Percentiles rank a stretch among this genome's conserved stretches.
Conservation (phyloP, 2,113 vertebrate genomes). For the Emydura subglobosa region DNA sequence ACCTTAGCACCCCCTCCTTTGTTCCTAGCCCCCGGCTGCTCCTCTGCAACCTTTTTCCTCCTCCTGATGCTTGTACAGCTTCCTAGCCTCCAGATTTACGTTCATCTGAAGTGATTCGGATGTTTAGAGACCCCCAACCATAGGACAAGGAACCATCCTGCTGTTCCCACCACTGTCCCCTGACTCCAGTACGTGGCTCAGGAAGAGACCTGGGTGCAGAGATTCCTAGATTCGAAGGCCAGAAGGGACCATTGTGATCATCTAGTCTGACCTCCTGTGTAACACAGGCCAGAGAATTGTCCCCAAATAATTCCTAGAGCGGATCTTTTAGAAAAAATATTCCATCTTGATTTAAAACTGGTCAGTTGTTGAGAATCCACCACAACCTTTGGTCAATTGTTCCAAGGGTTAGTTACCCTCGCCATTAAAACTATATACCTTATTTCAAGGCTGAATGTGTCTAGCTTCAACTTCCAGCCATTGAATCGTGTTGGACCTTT, state of each 20-base stretch:
- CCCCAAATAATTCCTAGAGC: background rate
- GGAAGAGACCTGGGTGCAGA: background rate
- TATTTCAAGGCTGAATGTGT: background rate
- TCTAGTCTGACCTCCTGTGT: background rate
- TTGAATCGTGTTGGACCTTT: background rate
- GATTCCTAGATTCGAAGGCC: background rate
- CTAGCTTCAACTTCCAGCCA: background rate
- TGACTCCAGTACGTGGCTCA: background rate
- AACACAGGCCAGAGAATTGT: background rate
- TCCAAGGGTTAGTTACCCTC: background rate
- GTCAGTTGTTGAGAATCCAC: background rate
- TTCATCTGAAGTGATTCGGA: background rate
- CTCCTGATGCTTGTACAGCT: background rate
- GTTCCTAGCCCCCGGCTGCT: background rate
- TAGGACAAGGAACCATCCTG: background rate
- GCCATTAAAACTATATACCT: background rate
- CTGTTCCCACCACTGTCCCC: background rate
- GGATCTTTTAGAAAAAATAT: background rate
- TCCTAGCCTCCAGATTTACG: background rate
- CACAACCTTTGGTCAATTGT: background rate
- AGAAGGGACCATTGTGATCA: background rate
- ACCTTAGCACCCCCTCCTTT: background rate
- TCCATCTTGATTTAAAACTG: background rate
- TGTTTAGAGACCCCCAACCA: background rate
- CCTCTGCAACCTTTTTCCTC: background rate